Conservation (phyloP, 2,888 invertebrate species). For the Deroplatys truncata region DNA sequence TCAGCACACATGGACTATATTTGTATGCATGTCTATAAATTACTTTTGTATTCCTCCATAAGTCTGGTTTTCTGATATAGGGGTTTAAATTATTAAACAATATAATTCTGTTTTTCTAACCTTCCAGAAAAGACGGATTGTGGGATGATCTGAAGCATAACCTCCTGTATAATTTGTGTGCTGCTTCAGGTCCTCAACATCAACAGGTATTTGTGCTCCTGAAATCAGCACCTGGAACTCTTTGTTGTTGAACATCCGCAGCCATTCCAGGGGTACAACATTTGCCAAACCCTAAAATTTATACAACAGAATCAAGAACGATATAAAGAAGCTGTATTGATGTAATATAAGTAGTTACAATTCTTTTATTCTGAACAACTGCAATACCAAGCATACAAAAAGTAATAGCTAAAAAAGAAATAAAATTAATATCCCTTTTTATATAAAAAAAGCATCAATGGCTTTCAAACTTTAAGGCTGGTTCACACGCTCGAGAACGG, state of each 20-base stretch:
- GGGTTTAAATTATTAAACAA: background rate
- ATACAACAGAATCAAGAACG: background rate
- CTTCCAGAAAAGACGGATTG: slow-evolving; percentile 85
- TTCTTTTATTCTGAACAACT: no score
- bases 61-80: background rate
- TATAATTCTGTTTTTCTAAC: background rate
- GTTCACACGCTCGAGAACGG: no score
- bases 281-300: slow-evolving; percentile 72
- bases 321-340: no score
- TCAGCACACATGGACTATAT: no score
- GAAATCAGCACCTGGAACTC: slow-evolving; percentile 97
- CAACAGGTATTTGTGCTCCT: slow-evolving; percentile 90
- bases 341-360: no score
- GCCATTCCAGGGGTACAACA: slow-evolving; percentile 87
- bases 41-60: background rate
- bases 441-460: no score
- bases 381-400: no score
- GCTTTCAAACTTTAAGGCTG: no score
- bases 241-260: slow-evolving; percentile 89
- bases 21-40: no score
- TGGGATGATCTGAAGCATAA: slow-evolving; percentile 76
- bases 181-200: slow-evolving; percentile 78
- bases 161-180: slow-evolving; percentile 91
- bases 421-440: no score
- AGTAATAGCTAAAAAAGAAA: no score